Percentiles rank a stretch among this genome's conserved stretches.
Evolutionary conservation across 2,797 vertebrate species (phyloP).

Genomic region (Enteromius trimaculatus): DNA sequence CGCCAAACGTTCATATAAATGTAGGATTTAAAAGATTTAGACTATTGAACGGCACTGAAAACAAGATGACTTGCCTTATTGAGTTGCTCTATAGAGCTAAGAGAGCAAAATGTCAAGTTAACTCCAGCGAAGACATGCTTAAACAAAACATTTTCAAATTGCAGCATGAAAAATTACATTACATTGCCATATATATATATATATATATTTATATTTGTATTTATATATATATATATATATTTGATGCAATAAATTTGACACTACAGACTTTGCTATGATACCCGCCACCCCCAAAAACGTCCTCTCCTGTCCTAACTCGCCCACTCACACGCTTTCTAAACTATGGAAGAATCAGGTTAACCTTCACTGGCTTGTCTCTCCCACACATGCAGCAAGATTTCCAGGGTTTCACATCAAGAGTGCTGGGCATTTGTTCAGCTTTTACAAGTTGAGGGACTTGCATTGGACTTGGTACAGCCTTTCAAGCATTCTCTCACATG

Average conservation of each 20-base stretch:
- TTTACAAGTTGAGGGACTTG: conserved; percentile 10
- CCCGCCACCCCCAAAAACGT: not conserved
- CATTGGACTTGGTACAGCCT: not conserved
- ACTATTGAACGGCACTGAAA: not conserved
- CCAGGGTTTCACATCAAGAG: conserved; percentile 1
- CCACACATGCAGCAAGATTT: conserved; percentile 36
- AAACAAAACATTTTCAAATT: not conserved
- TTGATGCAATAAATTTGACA: not conserved
- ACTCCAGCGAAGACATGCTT: not conserved
- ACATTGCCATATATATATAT: not conserved
- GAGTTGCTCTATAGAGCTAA: not conserved
- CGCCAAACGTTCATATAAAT: not conserved
- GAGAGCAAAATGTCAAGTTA: not conserved
- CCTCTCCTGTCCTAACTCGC: conserved; percentile 16
- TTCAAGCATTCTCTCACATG: conserved; percentile 12
- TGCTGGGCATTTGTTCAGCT: conserved; percentile 22
- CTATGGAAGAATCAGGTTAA: conserved; percentile 30
- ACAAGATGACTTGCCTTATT: not conserved
- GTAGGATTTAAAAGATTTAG: not conserved
- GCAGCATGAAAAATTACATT: not conserved
- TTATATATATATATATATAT: no score
- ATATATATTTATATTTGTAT: not conserved
- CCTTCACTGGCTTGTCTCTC: conserved; percentile 38
- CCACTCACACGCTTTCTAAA: conserved; percentile 7
- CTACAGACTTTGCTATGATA: not conserved